Conservation (phyloP, 2,113 vertebrate genomes). For the Archilochus colubris region DNA sequence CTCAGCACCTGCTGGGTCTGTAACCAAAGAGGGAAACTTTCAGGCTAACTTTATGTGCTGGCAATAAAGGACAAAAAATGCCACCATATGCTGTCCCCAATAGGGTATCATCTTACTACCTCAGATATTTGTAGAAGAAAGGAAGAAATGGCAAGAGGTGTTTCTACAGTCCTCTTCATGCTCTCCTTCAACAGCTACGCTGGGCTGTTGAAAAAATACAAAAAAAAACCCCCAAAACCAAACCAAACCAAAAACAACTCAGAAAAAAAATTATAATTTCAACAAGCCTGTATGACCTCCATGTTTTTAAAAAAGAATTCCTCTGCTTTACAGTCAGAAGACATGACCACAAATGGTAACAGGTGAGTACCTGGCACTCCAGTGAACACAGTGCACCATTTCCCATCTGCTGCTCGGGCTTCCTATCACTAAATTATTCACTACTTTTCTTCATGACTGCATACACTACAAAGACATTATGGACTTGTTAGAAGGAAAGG, state of each 20-base stretch:
- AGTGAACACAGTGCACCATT: accelerated
- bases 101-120: not conserved
- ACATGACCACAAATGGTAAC: not conserved
- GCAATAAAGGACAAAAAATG: not conserved
- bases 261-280: not conserved
- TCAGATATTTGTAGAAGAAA: not conserved
- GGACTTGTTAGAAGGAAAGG: not conserved
- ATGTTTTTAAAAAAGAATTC: not conserved
- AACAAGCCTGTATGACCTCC: accelerated
- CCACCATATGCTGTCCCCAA: not conserved
- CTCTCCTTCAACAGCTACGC: not conserved
- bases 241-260: no score
- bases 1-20: not conserved
- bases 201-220: not conserved
- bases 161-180: not conserved
- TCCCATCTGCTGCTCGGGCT: not conserved
- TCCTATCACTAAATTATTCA: not conserved
- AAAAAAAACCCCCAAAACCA: no score
- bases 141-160: not conserved
- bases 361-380: not conserved
- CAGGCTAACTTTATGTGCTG: not conserved
- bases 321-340: not conserved
- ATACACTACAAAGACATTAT: not conserved
- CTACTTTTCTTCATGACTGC: not conserved
- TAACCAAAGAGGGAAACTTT: not conserved